Evolutionary conservation across 2,888 invertebrate genomes (phyloP), one percentile per base, ranked within the genome.

Genomic region (Strigamia crassipes): DNA sequence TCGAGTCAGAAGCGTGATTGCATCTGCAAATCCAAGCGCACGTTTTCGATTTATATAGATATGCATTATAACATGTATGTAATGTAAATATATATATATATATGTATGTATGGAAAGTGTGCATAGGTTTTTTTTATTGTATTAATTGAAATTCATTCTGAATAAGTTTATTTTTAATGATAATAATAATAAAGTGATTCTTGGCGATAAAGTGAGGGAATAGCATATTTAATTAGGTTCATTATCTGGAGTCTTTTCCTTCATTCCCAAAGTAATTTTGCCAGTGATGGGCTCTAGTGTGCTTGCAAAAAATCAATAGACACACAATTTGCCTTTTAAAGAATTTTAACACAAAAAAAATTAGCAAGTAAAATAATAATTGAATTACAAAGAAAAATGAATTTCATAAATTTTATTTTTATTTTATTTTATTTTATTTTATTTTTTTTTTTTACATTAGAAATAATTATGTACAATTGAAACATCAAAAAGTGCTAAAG

Each of bases 141-240:
- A 13, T 46, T 10, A 46, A 46, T 46, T 46, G 46, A 46, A 46
- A 46, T 46, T 46, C 46, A n/a, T 46, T 46, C 15, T 66, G 61
- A 23, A 66, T 21, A 23, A n/a, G 1, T 21, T 23, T 66, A 6
- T 66, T 66, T 66, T 66, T 21, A 46, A n/a, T 46, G 15, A 56
- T 56, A 73, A 73, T 31, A 73, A 73, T 73, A 73, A 73, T 73
- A 73, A 73, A 73, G 73, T 31, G 73, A 73, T 73, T 31, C 73
- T 73, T 73, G 73, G 73, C 31, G 73, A 73, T 73, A 73, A 73
- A 73, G 31, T 27, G 41, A 78, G 78, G 78, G 78, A 78, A 78
- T 42, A 41, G 78, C 78, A 78, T 78, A 78, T 78, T 78, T 78
- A 78, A 78, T 78, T 78, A 78, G 78, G 78, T 78, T 38, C 78